A percentile compares a stretch with the other conserved stretches of the same genome.
phyloP scores from a whole-genome alignment of 1,140 invertebrate genomes.

The Drosophila sechellia region DNA sequence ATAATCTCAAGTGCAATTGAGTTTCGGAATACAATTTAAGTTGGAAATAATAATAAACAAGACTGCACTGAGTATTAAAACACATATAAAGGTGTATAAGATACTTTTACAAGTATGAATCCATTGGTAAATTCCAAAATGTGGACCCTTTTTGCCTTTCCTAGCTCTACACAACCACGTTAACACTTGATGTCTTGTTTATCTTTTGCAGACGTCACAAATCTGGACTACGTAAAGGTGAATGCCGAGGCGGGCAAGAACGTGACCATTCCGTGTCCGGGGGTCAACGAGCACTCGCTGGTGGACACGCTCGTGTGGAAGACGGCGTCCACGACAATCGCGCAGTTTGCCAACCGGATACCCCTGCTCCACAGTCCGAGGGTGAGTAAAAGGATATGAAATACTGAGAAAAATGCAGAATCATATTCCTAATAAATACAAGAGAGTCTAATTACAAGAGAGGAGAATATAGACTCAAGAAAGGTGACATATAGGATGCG shows the following conservation, averaged over 20 bases:
- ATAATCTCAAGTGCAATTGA: neutral
- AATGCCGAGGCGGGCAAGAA: conserved; percentile 88
- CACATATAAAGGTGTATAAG: too few species aligned
- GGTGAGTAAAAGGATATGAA: conserved; percentile 56
- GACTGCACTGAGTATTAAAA: too few species aligned
- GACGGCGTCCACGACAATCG: conserved; percentile 82
- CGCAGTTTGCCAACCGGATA: conserved; percentile 84
- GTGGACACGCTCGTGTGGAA: conserved; percentile 88
- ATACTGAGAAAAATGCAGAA: neutral
- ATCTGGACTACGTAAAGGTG: conserved; percentile 86
- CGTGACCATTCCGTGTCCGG: conserved; percentile 88
- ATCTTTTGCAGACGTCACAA: conserved; percentile 85
- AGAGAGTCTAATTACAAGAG: too few species aligned
- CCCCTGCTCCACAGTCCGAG: conserved; percentile 82
- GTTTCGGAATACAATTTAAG: neutral
- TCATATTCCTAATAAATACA: too few species aligned
- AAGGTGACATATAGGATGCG: neutral
- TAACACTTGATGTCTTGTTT: conserved; percentile 23
- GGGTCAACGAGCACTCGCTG: conserved; percentile 88
- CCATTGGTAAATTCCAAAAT: too few species aligned
- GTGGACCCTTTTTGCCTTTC: neutral
- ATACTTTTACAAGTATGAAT: too few species aligned
- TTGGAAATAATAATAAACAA: neutral
- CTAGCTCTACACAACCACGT: neutral
- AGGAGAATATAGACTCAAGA: neutral